Conservation (phyloP, 2,888 invertebrate genomes). For the Phortica magna region DNA sequence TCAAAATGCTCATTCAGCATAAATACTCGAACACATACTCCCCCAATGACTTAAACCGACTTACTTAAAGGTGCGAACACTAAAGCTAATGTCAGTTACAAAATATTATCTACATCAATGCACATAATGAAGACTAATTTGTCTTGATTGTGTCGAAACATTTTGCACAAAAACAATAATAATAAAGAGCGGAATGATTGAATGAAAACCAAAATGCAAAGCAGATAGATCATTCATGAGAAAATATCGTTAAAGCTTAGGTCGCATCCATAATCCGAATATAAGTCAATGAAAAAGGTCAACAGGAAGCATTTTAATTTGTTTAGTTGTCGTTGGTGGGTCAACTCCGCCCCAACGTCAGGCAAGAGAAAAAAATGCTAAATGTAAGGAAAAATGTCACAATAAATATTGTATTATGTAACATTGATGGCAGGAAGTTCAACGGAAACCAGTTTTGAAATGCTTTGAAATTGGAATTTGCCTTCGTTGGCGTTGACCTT, state of each 20-base stretch:
- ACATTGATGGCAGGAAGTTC: constrained; percentile 54
- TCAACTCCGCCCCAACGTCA: background rate
- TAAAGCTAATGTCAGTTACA: background rate
- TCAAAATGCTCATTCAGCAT: constrained; percentile 40
- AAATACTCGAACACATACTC: background rate
- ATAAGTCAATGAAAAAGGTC: constrained; percentile 53
- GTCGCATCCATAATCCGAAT: background rate
- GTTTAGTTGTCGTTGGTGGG: constrained; percentile 56
- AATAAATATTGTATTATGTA: constrained; percentile 23
- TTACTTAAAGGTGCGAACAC: background rate
- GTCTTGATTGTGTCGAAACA: constrained; percentile 48
- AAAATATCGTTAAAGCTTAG: no score
- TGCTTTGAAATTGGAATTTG: constrained; percentile 32
- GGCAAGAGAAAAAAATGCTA: background rate
- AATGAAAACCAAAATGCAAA: background rate
- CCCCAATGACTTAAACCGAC: background rate
- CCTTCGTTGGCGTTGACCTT: constrained; percentile 40
- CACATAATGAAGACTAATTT: constrained; percentile 37
- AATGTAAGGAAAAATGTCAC: constrained; percentile 49
- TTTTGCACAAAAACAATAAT: background rate
- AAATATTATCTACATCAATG: background rate
- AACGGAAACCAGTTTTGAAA: constrained; percentile 56
- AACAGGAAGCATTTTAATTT: constrained; percentile 67
- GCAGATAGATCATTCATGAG: no score
- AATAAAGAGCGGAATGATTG: background rate